Conservation (phyloP, 2,888 invertebrate species). For the Acanthacorydalis orientalis region DNA sequence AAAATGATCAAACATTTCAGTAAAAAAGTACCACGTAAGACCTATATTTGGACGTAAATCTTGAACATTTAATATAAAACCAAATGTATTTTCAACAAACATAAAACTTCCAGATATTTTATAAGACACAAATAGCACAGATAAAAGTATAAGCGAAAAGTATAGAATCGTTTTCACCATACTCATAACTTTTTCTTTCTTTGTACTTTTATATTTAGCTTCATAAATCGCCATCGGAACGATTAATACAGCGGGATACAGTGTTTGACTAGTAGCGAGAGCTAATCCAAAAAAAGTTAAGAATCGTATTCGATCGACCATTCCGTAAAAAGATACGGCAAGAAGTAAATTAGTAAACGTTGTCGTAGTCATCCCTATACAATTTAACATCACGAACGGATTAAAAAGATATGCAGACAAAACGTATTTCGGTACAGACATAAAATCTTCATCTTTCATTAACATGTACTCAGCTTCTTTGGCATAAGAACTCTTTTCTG, state of each 20-base stretch:
- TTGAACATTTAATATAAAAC: conserved; percentile 73
- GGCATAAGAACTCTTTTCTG: conserved; percentile 33
- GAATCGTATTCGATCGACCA: conserved; percentile 44
- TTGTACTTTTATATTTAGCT: conserved; percentile 34
- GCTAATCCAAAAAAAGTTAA: conserved; percentile 52
- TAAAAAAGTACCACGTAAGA: conserved; percentile 99
- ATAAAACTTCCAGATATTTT: conserved; percentile 18
- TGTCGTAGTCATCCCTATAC: conserved; percentile 78
- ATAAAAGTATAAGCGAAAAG: conserved; percentile 35
- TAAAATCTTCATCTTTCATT: conserved; percentile 35
- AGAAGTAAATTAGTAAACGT: conserved; percentile 76
- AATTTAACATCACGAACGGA: conserved; percentile 74
- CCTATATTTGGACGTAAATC: conserved; percentile 96
- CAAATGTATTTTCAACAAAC: conserved; percentile 49
- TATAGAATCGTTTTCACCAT: conserved; percentile 17
- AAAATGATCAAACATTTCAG: conserved; percentile 99
- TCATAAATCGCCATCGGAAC: conserved; percentile 65
- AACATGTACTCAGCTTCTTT: conserved; percentile 38
- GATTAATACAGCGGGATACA: conserved; percentile 67
- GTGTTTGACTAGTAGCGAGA: conserved; percentile 62
- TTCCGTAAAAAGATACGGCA: conserved; percentile 50
- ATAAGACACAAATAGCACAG: conserved; percentile 19
- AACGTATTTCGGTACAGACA: conserved; percentile 50
- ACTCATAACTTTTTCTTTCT: conserved; percentile 17
- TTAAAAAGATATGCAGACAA: conserved; percentile 71